A percentile compares a stretch with the other conserved stretches of the same genome.
Conservation (phyloP, 2,888 invertebrate genomes). For the Caenorhabditis sp. region DNA sequence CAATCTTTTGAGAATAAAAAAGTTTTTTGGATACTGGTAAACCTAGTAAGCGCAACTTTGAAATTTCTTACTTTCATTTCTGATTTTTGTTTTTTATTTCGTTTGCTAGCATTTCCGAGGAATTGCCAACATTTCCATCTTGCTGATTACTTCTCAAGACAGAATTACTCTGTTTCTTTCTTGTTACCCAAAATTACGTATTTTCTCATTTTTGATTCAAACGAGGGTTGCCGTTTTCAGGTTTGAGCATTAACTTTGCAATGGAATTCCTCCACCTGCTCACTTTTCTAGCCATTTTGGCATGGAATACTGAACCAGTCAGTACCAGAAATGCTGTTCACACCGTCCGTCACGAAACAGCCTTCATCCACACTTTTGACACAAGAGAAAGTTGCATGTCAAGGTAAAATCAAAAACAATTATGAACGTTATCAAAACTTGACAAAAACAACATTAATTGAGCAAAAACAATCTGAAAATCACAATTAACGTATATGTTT, state of each 20-base stretch:
- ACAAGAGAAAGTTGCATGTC: conserved; percentile 70
- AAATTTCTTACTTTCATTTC: too few species aligned
- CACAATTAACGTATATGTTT: too few species aligned
- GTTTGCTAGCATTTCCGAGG: too few species aligned
- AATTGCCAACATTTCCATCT: conserved; percentile 29
- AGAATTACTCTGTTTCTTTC: conserved; percentile 6
- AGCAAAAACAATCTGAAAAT: too few species aligned
- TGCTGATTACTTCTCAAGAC: conserved; percentile 40
- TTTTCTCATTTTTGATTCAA: conserved; percentile 10
- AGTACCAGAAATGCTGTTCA: conserved; percentile 48
- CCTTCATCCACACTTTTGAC: conserved; percentile 73
- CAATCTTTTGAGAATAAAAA: conserved; percentile 43
- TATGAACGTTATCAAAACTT: too few species aligned
- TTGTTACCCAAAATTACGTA: conserved; percentile 49
- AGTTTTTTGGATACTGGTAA: conserved; percentile 24
- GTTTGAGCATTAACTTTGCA: background rate
- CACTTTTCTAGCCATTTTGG: conserved; percentile 26
- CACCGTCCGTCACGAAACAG: conserved; percentile 59
- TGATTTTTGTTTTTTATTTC: too few species aligned
- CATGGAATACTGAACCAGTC: conserved; percentile 22
- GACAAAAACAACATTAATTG: background rate
- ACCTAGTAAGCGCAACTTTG: background rate
- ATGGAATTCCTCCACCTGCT: conserved; percentile 45
- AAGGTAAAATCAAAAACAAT: conserved; percentile 43
- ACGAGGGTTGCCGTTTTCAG: background rate